Evolutionary conservation across 2,797 vertebrate species (phyloP).

Genomic region (Pantherophis alleghaniensis): DNA sequence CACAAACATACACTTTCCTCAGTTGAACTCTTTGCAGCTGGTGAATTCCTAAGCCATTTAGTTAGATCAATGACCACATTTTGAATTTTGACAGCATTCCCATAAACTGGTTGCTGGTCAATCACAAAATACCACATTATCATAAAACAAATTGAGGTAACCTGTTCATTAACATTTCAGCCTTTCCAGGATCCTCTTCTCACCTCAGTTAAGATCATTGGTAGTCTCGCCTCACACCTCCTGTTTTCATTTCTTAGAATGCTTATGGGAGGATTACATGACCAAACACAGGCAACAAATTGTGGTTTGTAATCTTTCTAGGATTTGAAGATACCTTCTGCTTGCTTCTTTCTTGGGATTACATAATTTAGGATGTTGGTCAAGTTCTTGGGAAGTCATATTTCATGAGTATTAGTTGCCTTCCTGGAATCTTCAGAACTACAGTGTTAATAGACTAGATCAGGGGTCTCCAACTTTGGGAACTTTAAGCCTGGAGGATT

Average conservation of each 20-base stretch:
- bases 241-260: background rate
- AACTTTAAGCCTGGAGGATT: too few relatives aligned
- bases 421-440: background rate
- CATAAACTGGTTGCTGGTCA: background rate
- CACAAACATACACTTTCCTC: background rate
- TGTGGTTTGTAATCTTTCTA: background rate
- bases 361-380: background rate
- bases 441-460: background rate
- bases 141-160: background rate
- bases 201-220: background rate
- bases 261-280: background rate
- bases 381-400: background rate
- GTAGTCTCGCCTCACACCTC: background rate
- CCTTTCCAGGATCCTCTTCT: background rate
- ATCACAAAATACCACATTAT: background rate
- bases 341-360: background rate
- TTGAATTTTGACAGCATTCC: background rate
- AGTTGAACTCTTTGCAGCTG: background rate
- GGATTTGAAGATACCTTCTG: background rate
- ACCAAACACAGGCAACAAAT: background rate
- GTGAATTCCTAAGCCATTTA: background rate
- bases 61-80: background rate
- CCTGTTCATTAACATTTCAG: background rate
- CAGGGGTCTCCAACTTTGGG: too few relatives aligned
- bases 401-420: background rate